Conservation (phyloP, 2,113 vertebrate species). For the Dunckerocampus dactyliophorus region DNA sequence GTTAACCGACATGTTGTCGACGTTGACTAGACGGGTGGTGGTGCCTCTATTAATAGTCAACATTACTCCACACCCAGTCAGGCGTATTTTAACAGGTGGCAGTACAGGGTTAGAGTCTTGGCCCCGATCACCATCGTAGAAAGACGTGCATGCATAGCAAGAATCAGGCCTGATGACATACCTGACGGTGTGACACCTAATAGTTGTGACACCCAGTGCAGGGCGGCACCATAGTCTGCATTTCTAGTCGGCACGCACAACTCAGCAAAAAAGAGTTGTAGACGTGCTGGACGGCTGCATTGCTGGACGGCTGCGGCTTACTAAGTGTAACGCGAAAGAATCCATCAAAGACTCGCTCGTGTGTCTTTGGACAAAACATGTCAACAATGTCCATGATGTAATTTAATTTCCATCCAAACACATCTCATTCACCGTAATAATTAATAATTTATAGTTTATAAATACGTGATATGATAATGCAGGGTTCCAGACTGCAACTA, state of each 20-base stretch:
- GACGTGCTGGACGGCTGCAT: too few species aligned
- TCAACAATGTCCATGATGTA: too few species aligned
- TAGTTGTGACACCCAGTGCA: slow-evolving; percentile 9
- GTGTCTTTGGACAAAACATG: too few species aligned
- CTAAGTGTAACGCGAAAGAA: too few species aligned
- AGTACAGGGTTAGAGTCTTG: slow-evolving; percentile 16
- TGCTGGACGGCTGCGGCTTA: too few species aligned
- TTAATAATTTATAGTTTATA: too few species aligned
- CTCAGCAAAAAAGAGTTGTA: too few species aligned
- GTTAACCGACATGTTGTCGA: neutral
- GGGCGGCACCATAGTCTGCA: slow-evolving; percentile 2
- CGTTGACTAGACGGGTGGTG: slow-evolving; percentile 52
- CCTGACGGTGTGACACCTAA: slow-evolving; percentile 47
- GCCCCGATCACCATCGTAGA: slow-evolving; percentile 4
- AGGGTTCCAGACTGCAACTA: too few species aligned
- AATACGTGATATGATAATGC: too few species aligned
- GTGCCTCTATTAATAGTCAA: slow-evolving; percentile 31
- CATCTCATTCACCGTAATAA: too few species aligned
- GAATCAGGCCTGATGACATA: slow-evolving; percentile 67
- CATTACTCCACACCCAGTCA: slow-evolving; percentile 48
- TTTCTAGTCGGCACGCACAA: slow-evolving; percentile 19
- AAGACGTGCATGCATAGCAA: slow-evolving; percentile 17
- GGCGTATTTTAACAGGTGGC: slow-evolving; percentile 30
- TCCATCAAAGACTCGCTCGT: too few species aligned
- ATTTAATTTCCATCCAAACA: too few species aligned